Base-by-base conservation (phyloP, 2,888 invertebrate species). In the Parnassius orleans region DNA sequence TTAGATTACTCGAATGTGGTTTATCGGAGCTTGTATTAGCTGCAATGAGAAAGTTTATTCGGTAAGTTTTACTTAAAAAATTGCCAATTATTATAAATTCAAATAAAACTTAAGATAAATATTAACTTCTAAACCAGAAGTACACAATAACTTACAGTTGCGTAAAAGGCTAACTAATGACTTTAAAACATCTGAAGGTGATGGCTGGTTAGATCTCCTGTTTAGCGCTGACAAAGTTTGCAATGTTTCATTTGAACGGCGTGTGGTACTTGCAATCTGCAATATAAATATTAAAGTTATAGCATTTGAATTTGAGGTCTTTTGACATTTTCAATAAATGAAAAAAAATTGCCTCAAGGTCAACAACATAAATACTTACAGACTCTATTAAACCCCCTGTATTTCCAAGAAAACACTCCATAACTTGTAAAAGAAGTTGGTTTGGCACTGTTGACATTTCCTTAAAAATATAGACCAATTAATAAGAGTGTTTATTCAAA, bases 371-470 rank as follows among this genome's bases (percentile, higher is more conserved):
- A 15, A 54, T 43, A 56, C 63, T 64, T n/a, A 64, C 63, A 15
- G 53, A n/a, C 57, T 60, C 60, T 5, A 53, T 43, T 19, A 57
- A 11, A 43, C 15, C 48, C 50, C 60, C 57, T 19, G 19, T 19
- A 19, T 19, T 19, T 9, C 52, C 19, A 43, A 60, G 57, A 10
- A 64, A 54, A 56, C 53, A 66, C 1, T 68, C 66, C 65, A 68
- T 60, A 3, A 68, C 57, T 53, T 65, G 64, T 54, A 66, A 52
- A n/a, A 67, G 24, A 53, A 67, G 64, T n/a, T 67, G 65, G 14
- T 66, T 68, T 10, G 68, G 65, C 19, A 68, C 57, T 19, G 61
- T 65, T 60, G 73, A 69, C 9, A 72, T 67, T 24, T 68, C 74
- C 77, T 77, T 63, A 54, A 43, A 61, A 58, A 55, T 44, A 12